Base-by-base conservation (phyloP, 2,113 vertebrate species). In the Gobius niger region DNA sequence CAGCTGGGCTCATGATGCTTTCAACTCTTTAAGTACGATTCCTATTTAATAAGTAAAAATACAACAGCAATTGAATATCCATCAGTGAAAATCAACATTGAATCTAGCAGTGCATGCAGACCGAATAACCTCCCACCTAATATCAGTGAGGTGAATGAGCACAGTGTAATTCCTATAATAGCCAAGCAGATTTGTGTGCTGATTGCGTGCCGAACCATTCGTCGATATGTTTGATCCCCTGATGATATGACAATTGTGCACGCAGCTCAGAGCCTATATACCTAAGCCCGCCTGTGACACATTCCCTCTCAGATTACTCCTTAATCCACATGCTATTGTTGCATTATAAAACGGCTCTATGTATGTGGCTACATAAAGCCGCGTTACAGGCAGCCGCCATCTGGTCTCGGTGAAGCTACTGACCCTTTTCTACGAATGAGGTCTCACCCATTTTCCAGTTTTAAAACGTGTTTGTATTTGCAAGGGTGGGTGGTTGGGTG, bases 301-400 rank as follows among this genome's bases (percentile, higher is more conserved):
- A 65, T 68, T 75, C 56, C 79, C 49, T 16, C 1, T 14, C 42
- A 65, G 53, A 82, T 82, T 78, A 77, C 63, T 47, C 47, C 46
- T 62, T 84, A 73, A 82, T 84, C 81, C 53, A 19, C 59, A 14
- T 12, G 15, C 44, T 63, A 51, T 73, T 63, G 67, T 72, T 82
- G 56, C 72, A 80, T 80, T 52, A 80, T 66, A 71, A 19, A 67
- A 24, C 14, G 44, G 40, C 41, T 62, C 13, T 40, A 9, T 46
- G 73, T 66, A 67, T 34, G n/a, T 16, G 1, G n/a, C 80, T 78
- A 51, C 74, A 64, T 67, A 68, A 76, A n/a, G 24, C 65, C 12
- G 42, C 19, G 41, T 66, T 15, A 44, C 73, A 52, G 66, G 60
- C 72, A 72, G 49, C 60, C 63, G 60, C 77, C 82, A 86, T 78